phyloP scores from a whole-genome alignment of 2,888 invertebrate species.

The Micropterix aruncella region DNA sequence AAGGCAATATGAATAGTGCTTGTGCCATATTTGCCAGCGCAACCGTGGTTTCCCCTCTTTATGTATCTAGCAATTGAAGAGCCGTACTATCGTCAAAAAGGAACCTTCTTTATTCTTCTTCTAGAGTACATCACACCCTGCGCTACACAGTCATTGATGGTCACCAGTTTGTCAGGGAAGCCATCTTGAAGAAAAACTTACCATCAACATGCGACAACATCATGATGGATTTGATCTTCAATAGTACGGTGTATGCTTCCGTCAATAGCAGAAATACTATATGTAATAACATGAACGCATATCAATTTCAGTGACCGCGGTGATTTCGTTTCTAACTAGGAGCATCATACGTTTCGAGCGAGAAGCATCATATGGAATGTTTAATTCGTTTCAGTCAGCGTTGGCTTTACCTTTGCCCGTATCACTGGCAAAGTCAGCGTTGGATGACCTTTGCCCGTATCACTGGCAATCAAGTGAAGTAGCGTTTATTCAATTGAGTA shows the following conservation, averaged over 20 bases:
- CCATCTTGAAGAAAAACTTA: neutral
- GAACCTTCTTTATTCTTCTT: neutral
- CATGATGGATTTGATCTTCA: no score
- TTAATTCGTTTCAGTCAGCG: neutral
- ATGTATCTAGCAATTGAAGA: neutral
- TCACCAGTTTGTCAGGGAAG: neutral
- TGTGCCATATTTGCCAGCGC: slow-evolving; percentile 11
- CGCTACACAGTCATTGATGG: neutral
- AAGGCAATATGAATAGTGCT: slow-evolving; percentile 11
- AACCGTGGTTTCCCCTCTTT: slow-evolving; percentile 13
- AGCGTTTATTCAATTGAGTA: neutral
- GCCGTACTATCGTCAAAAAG: neutral
- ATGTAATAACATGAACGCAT: neutral
- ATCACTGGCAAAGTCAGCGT: neutral
- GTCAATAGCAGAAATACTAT: no score
- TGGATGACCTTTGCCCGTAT: neutral
- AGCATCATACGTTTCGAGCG: neutral
- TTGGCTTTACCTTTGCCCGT: neutral
- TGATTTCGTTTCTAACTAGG: neutral
- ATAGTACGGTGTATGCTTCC: no score
- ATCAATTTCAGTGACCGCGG: neutral
- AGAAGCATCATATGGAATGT: neutral
- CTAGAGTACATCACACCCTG: neutral
- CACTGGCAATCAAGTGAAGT: neutral
- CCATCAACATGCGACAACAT: no score